Base-by-base conservation (phyloP, 1,140 invertebrate species). In the Orius insidiosus region DNA sequence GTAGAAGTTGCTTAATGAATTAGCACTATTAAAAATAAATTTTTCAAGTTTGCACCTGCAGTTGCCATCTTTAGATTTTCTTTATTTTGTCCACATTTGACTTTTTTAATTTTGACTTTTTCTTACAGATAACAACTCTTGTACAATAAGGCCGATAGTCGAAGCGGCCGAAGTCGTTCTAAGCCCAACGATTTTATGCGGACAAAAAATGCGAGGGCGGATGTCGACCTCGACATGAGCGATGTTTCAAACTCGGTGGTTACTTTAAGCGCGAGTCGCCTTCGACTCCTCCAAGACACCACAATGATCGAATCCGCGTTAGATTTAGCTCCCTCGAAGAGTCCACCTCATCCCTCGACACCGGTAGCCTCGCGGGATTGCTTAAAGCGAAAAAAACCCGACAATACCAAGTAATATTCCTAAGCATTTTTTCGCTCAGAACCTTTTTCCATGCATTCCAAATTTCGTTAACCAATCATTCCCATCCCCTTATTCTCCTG, bases 281-380 rank as follows among this genome's bases (percentile, higher is more conserved):
- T 85, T 54, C 67, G 75, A 52, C 62, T 85, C 50, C 65, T 85
- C 46, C 80, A 83, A 54, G 79, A 84, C 59, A 82, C 80, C 10
- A 85, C 82, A 5, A 85, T 86, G 82, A 85, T 85, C 55, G 81
- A 85, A 55, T 83, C 81, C 16, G 82, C 82, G 7, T 65, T 87
- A 45, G 84, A 88, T 66, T 68, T 86, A 47, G 85, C 61, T 83
- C 81, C 47, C 63, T 82, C 44, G 76, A 79, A 58, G 79, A 75
- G 37, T 69, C 72, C 1, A 72, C 65, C 38, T 66, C 65, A 45
- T 57, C 61, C 49, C 59, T 69, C 5, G 67, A 64, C 45, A 60
- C 63, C 40, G 65, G 68, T 24, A 71, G 68, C 54, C 68, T 70
- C 52, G 62, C 66, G 9, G 69, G 69, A 16, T 60, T 73, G 9